These are phyloP conservation scores for Betta splendens DNA, from an alignment of 2,797 vertebrate species.

Conservation along the genomic window DNA sequence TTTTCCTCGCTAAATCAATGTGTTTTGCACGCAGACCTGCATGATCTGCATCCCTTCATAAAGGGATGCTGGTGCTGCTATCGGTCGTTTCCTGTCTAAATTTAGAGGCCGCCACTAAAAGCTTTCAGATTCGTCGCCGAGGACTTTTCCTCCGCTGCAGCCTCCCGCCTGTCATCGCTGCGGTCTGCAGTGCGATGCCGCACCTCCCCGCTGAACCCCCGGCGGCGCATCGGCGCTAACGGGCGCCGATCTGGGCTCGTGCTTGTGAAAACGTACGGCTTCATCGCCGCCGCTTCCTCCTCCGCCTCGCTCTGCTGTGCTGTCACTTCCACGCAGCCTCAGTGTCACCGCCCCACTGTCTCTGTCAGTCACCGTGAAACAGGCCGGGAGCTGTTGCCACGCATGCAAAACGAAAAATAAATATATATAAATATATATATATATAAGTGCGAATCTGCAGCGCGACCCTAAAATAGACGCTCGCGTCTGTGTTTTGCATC, in stretches of 20 bases:
- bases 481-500: neutral
- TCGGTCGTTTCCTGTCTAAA: slow-evolving; percentile 43
- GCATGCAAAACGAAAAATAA: neutral
- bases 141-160: slow-evolving; percentile 60
- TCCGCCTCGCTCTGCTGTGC: neutral
- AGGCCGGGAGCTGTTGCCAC: slow-evolving; percentile 10
- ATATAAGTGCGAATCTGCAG: too few species aligned
- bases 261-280: slow-evolving; percentile 3
- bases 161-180: slow-evolving; percentile 62
- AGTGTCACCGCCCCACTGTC: slow-evolving; percentile 10
- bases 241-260: slow-evolving; percentile 4
- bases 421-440: too few species aligned
- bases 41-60: slow-evolving; percentile 17
- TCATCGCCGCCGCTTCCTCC: slow-evolving; percentile 16
- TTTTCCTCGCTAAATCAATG: too few species aligned
- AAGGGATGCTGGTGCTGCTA: slow-evolving; percentile 35
- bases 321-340: slow-evolving; percentile 23
- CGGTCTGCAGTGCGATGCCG: slow-evolving; percentile 61
- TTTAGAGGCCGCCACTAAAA: slow-evolving; percentile 44
- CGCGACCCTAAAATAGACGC: too few species aligned
- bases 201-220: slow-evolving; percentile 21
- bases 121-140: slow-evolving; percentile 50
- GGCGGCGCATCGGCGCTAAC: neutral
- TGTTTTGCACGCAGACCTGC: too few species aligned
- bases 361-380: neutral